phyloP scores from a whole-genome alignment of 2,797 vertebrate genomes.

The Serranus cabrilla region DNA sequence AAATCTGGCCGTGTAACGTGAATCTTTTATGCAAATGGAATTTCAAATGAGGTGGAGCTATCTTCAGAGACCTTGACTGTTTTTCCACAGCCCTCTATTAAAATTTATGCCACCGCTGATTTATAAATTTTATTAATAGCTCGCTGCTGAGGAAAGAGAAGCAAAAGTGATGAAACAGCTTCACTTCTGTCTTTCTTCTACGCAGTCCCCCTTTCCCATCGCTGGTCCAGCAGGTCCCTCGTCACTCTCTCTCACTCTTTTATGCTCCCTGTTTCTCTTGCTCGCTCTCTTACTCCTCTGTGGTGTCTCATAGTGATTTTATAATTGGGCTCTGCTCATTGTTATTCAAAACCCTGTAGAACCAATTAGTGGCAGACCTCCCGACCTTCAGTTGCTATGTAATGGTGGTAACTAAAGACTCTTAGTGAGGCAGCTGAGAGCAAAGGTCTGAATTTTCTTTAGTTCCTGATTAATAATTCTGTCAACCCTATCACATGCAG shows the following conservation, averaged over 20 bases:
- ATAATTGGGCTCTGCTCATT: constrained; percentile 89
- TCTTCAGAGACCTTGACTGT: constrained; percentile 85
- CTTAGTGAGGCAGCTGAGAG: constrained; percentile 82
- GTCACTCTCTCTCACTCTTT: constrained; percentile 51
- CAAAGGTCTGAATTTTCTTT: constrained; percentile 88
- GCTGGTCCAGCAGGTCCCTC: constrained; percentile 65
- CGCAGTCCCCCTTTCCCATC: constrained; percentile 60
- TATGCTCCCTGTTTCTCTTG: constrained; percentile 35
- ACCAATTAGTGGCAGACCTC: constrained; percentile 90
- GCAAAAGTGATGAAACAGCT: constrained; percentile 76
- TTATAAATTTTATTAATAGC: constrained; percentile 89
- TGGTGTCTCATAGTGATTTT: constrained; percentile 79
- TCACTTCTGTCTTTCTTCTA: constrained; percentile 62
- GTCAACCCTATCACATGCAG: constrained; percentile 89
- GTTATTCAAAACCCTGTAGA: constrained; percentile 87
- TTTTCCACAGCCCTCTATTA: constrained; percentile 88
- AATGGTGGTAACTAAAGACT: constrained; percentile 83
- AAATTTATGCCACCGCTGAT: constrained; percentile 90
- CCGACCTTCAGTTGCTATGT: constrained; percentile 84
- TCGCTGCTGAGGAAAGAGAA: constrained; percentile 70
- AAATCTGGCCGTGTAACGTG: constrained; percentile 84
- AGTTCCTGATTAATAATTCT: constrained; percentile 94
- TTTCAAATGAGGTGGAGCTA: constrained; percentile 88
- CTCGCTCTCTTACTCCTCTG: constrained; percentile 17
- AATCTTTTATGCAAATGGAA: constrained; percentile 94